Evolutionary conservation across 2,888 invertebrate species (phyloP).

Genomic region (Xestia ashworthii): DNA sequence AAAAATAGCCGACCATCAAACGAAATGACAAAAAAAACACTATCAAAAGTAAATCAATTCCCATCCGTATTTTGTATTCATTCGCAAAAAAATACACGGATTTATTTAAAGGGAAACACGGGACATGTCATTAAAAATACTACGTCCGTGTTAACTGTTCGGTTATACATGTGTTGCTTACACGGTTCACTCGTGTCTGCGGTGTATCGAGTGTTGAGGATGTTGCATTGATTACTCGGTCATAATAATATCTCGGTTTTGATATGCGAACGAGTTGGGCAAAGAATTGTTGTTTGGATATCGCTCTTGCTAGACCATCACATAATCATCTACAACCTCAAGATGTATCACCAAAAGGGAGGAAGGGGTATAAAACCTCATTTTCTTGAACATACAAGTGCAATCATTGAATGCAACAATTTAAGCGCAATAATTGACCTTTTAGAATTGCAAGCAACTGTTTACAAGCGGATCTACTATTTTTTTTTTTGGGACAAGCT

Average conservation of each 20-base stretch:
- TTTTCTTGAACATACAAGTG: too few relatives aligned
- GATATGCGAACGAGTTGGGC: too few relatives aligned
- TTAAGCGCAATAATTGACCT: too few relatives aligned
- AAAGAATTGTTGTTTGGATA: neutral
- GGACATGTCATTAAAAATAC: constrained; percentile 45
- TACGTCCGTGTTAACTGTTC: neutral
- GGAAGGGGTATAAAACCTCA: too few relatives aligned
- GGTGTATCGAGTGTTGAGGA: constrained; percentile 25
- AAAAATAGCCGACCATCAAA: neutral
- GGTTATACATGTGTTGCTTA: constrained; percentile 16
- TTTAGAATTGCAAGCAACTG: too few relatives aligned
- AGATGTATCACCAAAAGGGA: too few relatives aligned
- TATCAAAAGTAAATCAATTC: constrained; percentile 7
- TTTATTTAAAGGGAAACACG: constrained; percentile 19
- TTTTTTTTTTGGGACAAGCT: too few relatives aligned
- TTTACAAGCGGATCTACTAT: too few relatives aligned
- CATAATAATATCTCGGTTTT: constrained; percentile 17
- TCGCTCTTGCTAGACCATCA: too few relatives aligned
- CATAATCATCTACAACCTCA: too few relatives aligned
- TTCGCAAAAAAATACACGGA: constrained; percentile 17
- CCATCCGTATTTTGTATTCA: neutral
- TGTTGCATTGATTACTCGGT: constrained; percentile 28
- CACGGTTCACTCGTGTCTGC: constrained; percentile 6
- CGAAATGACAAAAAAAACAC: neutral
- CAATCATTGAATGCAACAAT: too few relatives aligned